Evolutionary conservation across 1,140 invertebrate species (phyloP).

Genomic region (Leptonema lineaticorne): DNA sequence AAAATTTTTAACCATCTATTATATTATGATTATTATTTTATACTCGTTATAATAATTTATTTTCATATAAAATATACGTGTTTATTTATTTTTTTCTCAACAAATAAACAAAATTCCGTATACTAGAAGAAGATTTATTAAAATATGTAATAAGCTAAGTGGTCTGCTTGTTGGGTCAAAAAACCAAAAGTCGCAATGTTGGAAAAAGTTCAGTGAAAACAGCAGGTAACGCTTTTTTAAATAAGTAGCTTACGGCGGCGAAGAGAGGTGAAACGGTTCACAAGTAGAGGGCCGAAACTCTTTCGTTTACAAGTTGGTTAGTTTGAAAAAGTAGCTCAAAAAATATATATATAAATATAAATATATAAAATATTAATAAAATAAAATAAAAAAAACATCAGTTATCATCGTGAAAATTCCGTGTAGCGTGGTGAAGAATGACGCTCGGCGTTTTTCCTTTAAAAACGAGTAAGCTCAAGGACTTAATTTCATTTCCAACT

Average conservation of each 20-base stretch:
- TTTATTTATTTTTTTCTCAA: too few relatives aligned
- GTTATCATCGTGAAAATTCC: slow-evolving; percentile 37
- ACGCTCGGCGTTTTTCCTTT: slow-evolving; percentile 17
- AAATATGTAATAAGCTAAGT: slow-evolving; percentile 18
- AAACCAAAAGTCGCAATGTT: slow-evolving; percentile 11
- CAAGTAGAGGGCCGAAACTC: slow-evolving; percentile 23
- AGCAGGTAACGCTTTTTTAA: slow-evolving; percentile 14
- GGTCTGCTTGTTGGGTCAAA: not conserved
- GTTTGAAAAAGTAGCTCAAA: too few relatives aligned
- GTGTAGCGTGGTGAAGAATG: slow-evolving; percentile 28
- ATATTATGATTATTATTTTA: too few relatives aligned
- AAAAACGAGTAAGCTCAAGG: slow-evolving; percentile 42
- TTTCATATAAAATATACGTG: too few relatives aligned
- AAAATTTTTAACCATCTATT: too few relatives aligned
- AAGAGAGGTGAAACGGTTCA: not conserved
- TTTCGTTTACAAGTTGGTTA: slow-evolving; percentile 39
- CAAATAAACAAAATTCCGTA: too few relatives aligned
- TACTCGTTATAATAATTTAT: too few relatives aligned
- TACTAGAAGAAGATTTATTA: not conserved
- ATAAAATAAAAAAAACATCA: too few relatives aligned
- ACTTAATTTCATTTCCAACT: slow-evolving; percentile 43
- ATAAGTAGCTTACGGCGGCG: slow-evolving; percentile 35
- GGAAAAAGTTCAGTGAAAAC: not conserved
- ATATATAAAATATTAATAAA: too few relatives aligned
- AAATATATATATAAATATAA: too few relatives aligned